These are phyloP conservation scores for Colossoma macropomum DNA, from an alignment of 2,113 vertebrate genomes.

Conservation along the genomic window DNA sequence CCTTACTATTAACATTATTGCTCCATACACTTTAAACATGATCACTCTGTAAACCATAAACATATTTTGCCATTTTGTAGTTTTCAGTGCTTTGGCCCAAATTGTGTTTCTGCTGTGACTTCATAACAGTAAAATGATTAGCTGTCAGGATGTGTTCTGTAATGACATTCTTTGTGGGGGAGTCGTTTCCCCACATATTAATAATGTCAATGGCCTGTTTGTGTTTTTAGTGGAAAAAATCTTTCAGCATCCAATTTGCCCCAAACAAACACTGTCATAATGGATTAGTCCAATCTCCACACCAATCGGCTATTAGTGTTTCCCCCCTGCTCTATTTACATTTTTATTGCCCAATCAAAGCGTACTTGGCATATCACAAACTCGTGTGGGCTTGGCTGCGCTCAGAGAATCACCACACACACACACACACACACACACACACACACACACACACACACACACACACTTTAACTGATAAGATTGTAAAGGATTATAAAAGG, in stretches of 20 bases:
- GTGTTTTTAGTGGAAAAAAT: constrained; percentile 5
- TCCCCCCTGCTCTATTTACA: constrained; percentile 69
- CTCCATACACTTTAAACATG: neutral
- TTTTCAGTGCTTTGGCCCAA: neutral
- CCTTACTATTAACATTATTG: neutral
- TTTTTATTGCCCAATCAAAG: constrained; percentile 82
- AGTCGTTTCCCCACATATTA: constrained; percentile 18
- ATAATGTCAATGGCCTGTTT: constrained; percentile 27
- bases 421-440: neutral
- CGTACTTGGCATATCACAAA: constrained; percentile 66
- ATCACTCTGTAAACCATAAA: neutral
- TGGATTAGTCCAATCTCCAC: constrained; percentile 70
- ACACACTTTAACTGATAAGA: constrained; percentile 74
- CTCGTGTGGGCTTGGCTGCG: constrained; percentile 61
- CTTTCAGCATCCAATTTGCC: constrained; percentile 70
- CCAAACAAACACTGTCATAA: constrained; percentile 73
- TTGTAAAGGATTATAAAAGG: constrained; percentile 71
- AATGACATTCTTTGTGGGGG: constrained; percentile 11
- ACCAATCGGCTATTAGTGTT: constrained; percentile 42
- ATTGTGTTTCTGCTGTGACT: neutral
- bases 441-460: neutral
- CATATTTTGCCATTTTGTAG: neutral
- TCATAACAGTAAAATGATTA: constrained; percentile 22
- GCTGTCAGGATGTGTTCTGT: constrained; percentile 16
- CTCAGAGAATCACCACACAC: constrained; percentile 42